Base-by-base conservation (phyloP, 2,113 vertebrate genomes). In the Pithys albifrons region DNA sequence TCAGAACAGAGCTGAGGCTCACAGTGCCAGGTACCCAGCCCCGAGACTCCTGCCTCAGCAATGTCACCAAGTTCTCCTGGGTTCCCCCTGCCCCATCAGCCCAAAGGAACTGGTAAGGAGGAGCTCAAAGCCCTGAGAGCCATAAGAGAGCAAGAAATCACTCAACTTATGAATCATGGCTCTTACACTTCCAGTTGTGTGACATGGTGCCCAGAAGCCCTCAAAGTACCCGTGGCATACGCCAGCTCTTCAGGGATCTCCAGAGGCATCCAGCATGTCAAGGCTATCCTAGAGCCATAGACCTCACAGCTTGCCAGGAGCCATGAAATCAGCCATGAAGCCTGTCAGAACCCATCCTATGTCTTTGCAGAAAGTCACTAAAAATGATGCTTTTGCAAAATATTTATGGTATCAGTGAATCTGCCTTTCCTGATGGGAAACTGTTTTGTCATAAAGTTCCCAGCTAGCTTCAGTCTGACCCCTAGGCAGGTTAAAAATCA, bases 391-490 rank as follows among this genome's bases (percentile, higher is more conserved):
- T 87, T 93, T 77, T 73, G 49, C 87, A 91, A 91, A 94, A 76
- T 91, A 83, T 58, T 94, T 94, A 79, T 62, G 33, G 33, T 96
- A 81, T 93, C 91, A 95, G 76, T 85, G 49, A 82, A 89, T 72
- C 58, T 82, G 84, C 54, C 49, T 93, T 87, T 89, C 85, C 81
- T 89, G 81, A 95, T 43, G 54, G 74, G 95, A 97, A 96, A 73
- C n/a, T 31, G 12, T 91, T 95, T 51, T 95, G 91, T 94, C 93
- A 93, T 85, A 37, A 88, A 89, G 17, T 61, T 87, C 57, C 37
- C 64, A 88, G 79, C 67, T 77, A 77, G 64, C 71, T 86, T 46
- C 72, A 62, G 45, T 45, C 83, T 92, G 23, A 61, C 65, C 73
- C 86, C 89, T 33, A 89, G 70, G 95, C 93, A 89, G n/a, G n/a